Evolutionary conservation across 2,797 vertebrate genomes (phyloP).

Genomic region (Threskiornis aethiopicus): DNA sequence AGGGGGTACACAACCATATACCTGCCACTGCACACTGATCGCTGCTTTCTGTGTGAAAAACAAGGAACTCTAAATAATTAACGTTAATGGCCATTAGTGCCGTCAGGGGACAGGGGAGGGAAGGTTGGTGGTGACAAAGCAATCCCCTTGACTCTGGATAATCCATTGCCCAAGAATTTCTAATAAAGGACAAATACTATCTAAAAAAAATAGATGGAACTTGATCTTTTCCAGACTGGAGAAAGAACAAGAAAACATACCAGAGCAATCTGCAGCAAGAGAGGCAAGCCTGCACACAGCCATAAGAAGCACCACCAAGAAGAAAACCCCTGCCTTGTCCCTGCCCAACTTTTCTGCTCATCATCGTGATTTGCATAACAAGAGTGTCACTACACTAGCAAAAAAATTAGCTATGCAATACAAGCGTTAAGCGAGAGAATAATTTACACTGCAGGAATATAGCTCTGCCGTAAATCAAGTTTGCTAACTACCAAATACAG

Average conservation of each 20-base stretch:
- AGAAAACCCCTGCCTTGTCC: background rate
- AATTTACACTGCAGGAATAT: slow-evolving; percentile 19
- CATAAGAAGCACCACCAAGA: background rate
- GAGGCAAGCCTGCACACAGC: background rate
- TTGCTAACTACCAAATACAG: slow-evolving; percentile 46
- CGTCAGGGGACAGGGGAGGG: background rate
- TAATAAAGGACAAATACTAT: background rate
- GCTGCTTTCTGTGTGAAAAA: background rate
- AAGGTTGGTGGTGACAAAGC: slow-evolving; percentile 8
- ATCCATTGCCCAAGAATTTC: background rate
- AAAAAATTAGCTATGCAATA: slow-evolving; percentile 28
- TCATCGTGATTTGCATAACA: background rate
- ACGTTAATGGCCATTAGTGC: slow-evolving; percentile 24
- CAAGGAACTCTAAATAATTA: slow-evolving; percentile 50
- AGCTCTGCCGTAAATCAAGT: slow-evolving; percentile 16
- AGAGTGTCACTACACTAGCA: background rate
- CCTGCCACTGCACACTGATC: background rate
- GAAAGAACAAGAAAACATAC: background rate
- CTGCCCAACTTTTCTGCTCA: background rate
- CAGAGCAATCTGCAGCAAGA: background rate
- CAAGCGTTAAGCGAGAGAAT: slow-evolving; percentile 20
- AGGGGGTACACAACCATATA: background rate
- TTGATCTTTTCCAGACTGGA: background rate
- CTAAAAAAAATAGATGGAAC: background rate
- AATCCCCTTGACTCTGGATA: background rate